Evolutionary conservation across 2,113 vertebrate species (phyloP).

Genomic region (Cyanocitta stelleri): DNA sequence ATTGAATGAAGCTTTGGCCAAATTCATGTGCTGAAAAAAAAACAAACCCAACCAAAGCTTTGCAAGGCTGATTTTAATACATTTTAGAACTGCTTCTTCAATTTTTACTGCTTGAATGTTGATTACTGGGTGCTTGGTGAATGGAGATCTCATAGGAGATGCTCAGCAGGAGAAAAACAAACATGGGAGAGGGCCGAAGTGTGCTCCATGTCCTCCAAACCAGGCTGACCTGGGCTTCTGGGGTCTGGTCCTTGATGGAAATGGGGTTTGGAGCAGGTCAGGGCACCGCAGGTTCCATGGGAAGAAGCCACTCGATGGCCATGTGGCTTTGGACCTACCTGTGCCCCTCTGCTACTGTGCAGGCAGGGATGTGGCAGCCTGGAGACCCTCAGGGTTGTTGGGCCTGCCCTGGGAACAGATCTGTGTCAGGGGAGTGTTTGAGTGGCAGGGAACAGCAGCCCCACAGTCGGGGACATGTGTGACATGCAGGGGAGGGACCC

Average conservation of each 20-base stretch:
- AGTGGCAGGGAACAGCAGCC: not conserved
- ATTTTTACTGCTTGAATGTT: not conserved
- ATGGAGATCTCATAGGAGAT: not conserved
- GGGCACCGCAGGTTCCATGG: not conserved
- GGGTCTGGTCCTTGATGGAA: not conserved
- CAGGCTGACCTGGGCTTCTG: not conserved
- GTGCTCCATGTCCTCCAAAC: not conserved
- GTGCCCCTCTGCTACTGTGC: not conserved
- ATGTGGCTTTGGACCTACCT: not conserved
- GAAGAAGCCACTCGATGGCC: not conserved
- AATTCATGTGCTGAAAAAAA: not conserved
- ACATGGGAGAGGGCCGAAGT: not conserved
- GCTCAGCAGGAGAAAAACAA: not conserved
- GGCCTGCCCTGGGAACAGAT: not conserved
- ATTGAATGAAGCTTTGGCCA: not conserved
- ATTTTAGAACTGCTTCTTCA: not conserved
- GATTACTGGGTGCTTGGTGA: not conserved
- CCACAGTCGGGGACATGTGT: not conserved
- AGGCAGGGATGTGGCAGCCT: not conserved
- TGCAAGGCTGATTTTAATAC: not conserved
- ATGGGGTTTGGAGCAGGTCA: not conserved
- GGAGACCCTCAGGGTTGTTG: not conserved
- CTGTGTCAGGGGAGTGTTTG: not conserved
- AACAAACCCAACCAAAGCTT: not conserved
- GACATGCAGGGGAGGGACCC: not conserved